Evolutionary conservation across 2,113 vertebrate genomes (phyloP).

Genomic region (Ranitomeya imitator): DNA sequence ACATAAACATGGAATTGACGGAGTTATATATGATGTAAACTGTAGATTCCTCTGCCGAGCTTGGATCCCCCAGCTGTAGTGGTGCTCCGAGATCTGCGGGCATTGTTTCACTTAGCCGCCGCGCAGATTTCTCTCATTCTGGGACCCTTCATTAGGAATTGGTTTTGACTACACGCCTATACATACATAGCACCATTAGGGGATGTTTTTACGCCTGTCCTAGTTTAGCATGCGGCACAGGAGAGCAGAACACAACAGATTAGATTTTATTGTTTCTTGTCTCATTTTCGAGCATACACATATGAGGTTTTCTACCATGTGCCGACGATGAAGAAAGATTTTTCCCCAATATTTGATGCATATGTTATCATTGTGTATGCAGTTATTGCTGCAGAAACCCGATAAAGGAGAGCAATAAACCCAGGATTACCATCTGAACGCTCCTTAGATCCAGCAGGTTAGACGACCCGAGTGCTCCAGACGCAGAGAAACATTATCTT

Average conservation of each 20-base stretch:
- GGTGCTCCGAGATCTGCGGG: not conserved
- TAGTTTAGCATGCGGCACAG: too few relatives aligned
- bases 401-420: slow-evolving; percentile 10
- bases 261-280: too few relatives aligned
- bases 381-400: slow-evolving; percentile 20
- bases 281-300: not conserved
- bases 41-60: not conserved
- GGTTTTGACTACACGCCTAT: not conserved
- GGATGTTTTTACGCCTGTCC: too few relatives aligned
- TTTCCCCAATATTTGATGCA: not conserved
- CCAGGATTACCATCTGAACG: not conserved
- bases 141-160: not conserved
- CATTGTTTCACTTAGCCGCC: not conserved
- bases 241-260: too few relatives aligned
- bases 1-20: slow-evolving; percentile 1
- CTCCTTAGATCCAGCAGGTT: not conserved
- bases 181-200: too few relatives aligned
- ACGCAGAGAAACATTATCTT: slow-evolving; percentile 35
- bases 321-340: slow-evolving; percentile 2
- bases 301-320: not conserved
- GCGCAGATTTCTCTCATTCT: not conserved
- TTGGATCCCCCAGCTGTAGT: not conserved
- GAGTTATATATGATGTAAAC: slow-evolving; percentile 23
- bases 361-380: not conserved
- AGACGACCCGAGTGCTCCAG: slow-evolving; percentile 10